A percentile compares a stretch with the other conserved stretches of the same genome.
Conservation (phyloP, 2,888 invertebrate genomes). For the Anarsia innoxiella region DNA sequence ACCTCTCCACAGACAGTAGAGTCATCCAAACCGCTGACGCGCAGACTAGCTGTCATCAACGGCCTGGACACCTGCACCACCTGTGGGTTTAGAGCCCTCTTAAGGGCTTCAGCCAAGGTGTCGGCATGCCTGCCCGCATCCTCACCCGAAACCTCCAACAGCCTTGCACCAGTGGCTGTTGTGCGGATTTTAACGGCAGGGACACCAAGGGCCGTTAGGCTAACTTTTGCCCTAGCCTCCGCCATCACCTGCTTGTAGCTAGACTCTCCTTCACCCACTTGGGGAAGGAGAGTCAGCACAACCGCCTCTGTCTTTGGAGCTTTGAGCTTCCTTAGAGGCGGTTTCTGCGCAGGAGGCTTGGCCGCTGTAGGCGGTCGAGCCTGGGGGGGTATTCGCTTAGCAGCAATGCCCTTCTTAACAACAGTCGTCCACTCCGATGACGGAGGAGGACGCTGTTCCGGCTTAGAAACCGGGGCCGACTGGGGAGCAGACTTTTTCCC, state of each 20-base stretch:
- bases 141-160: background rate
- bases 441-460: background rate
- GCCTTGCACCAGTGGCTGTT: background rate
- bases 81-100: background rate
- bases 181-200: background rate
- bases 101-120: background rate
- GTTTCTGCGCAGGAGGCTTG: background rate
- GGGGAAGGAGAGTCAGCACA: too few relatives aligned
- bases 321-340: too few relatives aligned
- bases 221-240: background rate
- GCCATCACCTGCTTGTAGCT: background rate
- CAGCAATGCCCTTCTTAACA: too few relatives aligned
- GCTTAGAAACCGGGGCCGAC: background rate
- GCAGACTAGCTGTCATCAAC: background rate
- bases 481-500: background rate
- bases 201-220: background rate
- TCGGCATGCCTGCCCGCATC: background rate
- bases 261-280: too few relatives aligned
- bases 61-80: background rate
- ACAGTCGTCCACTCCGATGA: too few relatives aligned
- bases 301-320: too few relatives aligned
- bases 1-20: background rate
- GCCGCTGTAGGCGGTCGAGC: background rate
- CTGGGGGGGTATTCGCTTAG: background rate
- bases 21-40: background rate